These are phyloP conservation scores for Lagopus leucura DNA, from an alignment of 2,113 vertebrate genomes.

Conservation along the genomic window DNA sequence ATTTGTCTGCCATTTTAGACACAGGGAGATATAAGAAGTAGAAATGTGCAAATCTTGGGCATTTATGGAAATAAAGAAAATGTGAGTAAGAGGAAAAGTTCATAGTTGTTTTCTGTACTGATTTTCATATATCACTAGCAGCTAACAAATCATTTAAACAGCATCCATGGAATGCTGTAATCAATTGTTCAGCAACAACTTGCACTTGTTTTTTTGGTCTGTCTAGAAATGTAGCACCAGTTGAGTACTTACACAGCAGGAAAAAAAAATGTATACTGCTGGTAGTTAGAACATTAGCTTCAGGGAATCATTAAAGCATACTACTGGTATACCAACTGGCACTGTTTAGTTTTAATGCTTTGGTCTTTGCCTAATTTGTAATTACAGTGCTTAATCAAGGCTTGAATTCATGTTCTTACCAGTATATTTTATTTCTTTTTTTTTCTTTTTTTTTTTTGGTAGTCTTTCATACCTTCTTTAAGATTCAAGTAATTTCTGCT, in stretches of 20 bases:
- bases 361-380: slow-evolving; percentile 20
- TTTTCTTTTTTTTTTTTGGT: background rate
- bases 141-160: background rate
- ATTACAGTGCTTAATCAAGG: slow-evolving; percentile 29
- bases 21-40: background rate
- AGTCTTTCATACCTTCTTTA: background rate
- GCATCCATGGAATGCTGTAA: background rate
- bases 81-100: background rate
- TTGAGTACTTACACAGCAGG: background rate
- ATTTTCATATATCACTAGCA: background rate
- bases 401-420: slow-evolving; percentile 42
- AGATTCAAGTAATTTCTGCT: background rate
- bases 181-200: background rate
- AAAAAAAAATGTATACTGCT: background rate
- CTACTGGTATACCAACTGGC: background rate
- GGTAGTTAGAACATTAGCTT: background rate
- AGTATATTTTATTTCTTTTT: background rate
- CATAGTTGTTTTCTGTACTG: background rate
- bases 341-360: background rate
- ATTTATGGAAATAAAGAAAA: background rate
- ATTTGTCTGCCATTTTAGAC: background rate
- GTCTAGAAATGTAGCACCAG: background rate
- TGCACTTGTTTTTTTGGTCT: background rate
- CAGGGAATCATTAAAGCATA: background rate
- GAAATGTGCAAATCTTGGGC: background rate